These are phyloP conservation scores for Eilema griseolum DNA, from an alignment of 2,888 invertebrate species.

Conservation along the genomic window DNA sequence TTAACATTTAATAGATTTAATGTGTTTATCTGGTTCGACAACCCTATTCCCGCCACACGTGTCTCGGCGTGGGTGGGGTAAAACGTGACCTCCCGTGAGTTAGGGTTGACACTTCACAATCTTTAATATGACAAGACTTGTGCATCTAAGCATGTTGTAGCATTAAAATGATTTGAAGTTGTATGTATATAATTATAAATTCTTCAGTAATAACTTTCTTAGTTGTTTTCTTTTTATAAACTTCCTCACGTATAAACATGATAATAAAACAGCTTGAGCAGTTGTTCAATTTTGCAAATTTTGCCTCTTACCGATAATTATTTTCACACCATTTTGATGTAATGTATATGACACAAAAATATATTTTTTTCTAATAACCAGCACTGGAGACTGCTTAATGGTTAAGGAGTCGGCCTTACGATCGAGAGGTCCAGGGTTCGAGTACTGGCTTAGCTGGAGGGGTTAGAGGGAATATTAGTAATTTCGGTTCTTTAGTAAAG, in stretches of 20 bases:
- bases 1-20: conserved; percentile 3
- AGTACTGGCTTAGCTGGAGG: no score
- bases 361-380: not conserved
- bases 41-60: conserved; percentile 26
- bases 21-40: conserved; percentile 18
- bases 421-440: no score
- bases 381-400: not conserved
- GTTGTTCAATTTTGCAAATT: not conserved
- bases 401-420: no score
- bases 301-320: not conserved
- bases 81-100: conserved; percentile 36
- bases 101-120: conserved; percentile 37
- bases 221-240: not conserved
- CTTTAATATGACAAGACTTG: conserved; percentile 32
- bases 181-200: conserved; percentile 14
- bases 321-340: not conserved
- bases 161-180: conserved; percentile 20
- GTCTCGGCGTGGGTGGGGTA: conserved; percentile 34
- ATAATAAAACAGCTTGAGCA: not conserved
- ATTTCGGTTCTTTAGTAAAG: no score
- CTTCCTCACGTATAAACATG: not conserved
- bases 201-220: not conserved
- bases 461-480: no score
- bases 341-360: not conserved
- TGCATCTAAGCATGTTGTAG: conserved; percentile 21